Base-by-base conservation (phyloP, 2,113 vertebrate genomes). In the Epinephelus moara region DNA sequence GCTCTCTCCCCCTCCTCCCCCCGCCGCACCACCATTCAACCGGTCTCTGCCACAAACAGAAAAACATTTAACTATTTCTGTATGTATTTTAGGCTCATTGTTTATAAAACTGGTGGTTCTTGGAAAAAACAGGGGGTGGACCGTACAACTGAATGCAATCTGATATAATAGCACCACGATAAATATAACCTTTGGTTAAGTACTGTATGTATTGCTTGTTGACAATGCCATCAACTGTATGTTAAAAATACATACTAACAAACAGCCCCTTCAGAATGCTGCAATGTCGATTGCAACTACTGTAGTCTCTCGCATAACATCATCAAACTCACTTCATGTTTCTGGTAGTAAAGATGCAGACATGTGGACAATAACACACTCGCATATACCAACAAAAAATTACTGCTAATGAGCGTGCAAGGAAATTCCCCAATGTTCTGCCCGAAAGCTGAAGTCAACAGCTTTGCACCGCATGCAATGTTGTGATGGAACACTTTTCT, bases 31-130 rank as follows among this genome's bases (percentile, higher is more conserved):
- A n/a, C 88, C 73, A 55, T 92, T 95, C 91, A 97, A 79, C 66
- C 91, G 95, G 45, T 96, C 95, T 53, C 98, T 99, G 91, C 57
- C 17, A 83, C 40, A 75, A 76, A 88, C 25, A 89, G 2, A 74
- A 61, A 72, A 80, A 77, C 4, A 40, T 15, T 25, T 3, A 14
- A 33, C 8, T 9, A 10, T 60, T 33, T 53, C 14, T 42, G 33
- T 52, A 42, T 15, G 13, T 7, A 52, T 64, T 47, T 10, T 7
- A 30, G 17, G 3, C 12, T 6, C 30, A 57, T 8, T 33, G 23
- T 42, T 64, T n/a, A 25, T 21, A 2, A 72, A 23, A n/a, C 6
- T 11, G 10, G 19, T 37, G 37, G 59, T 25, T 60, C 4, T 23
- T 49, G 23, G 14, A 57, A n/a, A 15, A 42, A 4, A 53, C 61